These are phyloP conservation scores for Melitaea cinxia DNA, from an alignment of 1,140 invertebrate species.

Conservation along the genomic window DNA sequence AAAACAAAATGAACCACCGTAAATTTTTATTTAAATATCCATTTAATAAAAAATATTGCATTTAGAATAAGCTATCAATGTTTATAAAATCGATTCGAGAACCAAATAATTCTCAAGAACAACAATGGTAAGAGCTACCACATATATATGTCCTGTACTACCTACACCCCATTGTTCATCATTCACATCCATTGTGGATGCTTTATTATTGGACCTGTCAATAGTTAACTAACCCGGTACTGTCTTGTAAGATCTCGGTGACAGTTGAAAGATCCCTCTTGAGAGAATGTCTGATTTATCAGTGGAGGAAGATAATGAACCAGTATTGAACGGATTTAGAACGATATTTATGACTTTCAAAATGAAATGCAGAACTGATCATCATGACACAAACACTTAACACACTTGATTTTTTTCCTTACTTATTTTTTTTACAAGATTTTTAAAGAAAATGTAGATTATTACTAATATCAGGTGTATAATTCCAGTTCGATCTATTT, in stretches of 20 bases:
- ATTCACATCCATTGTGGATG: conserved; percentile 56
- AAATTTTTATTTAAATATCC: background rate
- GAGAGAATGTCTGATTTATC: conserved; percentile 53
- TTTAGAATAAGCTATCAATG: background rate
- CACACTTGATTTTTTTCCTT: background rate
- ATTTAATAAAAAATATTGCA: background rate
- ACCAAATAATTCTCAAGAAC: conserved; percentile 7
- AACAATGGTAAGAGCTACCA: conserved; percentile 23
- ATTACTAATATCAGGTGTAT: too few relatives aligned
- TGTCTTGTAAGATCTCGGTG: conserved; percentile 39
- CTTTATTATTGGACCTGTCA: conserved; percentile 58
- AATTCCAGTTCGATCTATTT: background rate
- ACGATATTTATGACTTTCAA: conserved; percentile 3
- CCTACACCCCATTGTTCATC: conserved; percentile 55
- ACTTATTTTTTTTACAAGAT: background rate
- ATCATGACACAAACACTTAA: too few relatives aligned
- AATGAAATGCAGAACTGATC: background rate
- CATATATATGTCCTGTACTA: conserved; percentile 19
- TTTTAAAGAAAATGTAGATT: background rate
- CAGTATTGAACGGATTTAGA: conserved; percentile 17
- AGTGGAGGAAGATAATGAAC: conserved; percentile 37
- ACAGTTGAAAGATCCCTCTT: conserved; percentile 45
- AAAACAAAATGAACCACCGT: background rate
- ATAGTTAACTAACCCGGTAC: conserved; percentile 48
- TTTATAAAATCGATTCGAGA: conserved; percentile 4